Base-by-base conservation (phyloP, 2,113 vertebrate species). In the Platysternon megacephalum region DNA sequence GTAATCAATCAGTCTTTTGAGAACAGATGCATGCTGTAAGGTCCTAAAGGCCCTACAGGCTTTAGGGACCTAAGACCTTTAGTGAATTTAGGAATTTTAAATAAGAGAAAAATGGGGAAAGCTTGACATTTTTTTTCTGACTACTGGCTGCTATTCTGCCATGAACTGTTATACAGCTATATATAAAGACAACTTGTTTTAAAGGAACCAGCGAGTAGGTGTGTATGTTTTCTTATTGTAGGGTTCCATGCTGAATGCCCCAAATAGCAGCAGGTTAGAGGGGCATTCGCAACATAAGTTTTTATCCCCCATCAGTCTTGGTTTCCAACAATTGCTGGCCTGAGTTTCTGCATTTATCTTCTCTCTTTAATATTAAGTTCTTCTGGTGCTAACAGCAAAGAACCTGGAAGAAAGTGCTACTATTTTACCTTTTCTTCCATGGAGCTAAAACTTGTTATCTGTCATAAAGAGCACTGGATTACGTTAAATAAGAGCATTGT, bases 1-100 rank as follows among this genome's bases (percentile, higher is more conserved):
- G 83, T 52, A 85, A 93, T 82, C 29, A 19, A 19, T 42, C 81
- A 49, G 82, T 87, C 89, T 82, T 95, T 90, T 49, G 79, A 96
- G 87, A 97, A 91, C 80, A 96, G 90, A 88, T 91, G 80, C n/a
- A 58, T 22, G n/a, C 44, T 93, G 65, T 82, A 48, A n/a, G 88
- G 95, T 95, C 96, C 97, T 97, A 83, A 95, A 95, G 96, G 95
- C 89, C 82, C 96, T 86, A 52, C 91, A 97, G 97, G 96, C 78
- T 19, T 95, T 91, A 39, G 88, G 74, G 93, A 86, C 82, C 84
- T 51, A 61, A 93, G 83, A 74, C 42, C 12, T 78, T 78, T 46
- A 46, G 42, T 28, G 74, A 78, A 46, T 3, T 78, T 24, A 78
- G 42, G 42, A 46, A 78, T 78, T 78, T 78, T 78, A 78, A 46